Evolutionary conservation across 2,888 invertebrate species (phyloP).

Genomic region (Rhogogaster chlorosoma): DNA sequence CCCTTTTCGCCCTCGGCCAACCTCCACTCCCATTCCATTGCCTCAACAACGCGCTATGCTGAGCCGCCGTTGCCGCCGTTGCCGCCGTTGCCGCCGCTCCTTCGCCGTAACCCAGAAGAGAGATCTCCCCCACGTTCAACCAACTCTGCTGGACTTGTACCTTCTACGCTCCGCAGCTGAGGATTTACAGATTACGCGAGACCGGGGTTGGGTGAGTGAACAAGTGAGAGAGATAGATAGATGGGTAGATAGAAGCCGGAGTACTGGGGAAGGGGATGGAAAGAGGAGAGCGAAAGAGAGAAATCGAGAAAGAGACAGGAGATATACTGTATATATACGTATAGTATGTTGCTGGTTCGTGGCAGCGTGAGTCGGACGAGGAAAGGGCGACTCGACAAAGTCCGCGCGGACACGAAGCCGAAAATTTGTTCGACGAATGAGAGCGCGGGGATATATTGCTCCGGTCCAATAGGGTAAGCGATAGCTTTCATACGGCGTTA

Average conservation of each 20-base stretch:
- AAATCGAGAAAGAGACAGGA: slow-evolving; percentile 52
- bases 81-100: slow-evolving; percentile 50
- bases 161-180: slow-evolving; percentile 70
- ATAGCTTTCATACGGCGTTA: slow-evolving; percentile 53
- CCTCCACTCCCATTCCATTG: slow-evolving; percentile 42
- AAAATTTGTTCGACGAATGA: slow-evolving; percentile 63
- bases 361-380: slow-evolving; percentile 44
- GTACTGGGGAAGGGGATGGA: background rate
- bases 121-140: slow-evolving; percentile 66
- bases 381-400: slow-evolving; percentile 49
- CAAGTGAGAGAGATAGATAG: slow-evolving; percentile 39
- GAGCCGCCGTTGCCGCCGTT: slow-evolving; percentile 51
- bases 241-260: slow-evolving; percentile 16
- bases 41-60: slow-evolving; percentile 44
- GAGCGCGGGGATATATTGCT: background rate
- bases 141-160: slow-evolving; percentile 76
- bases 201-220: slow-evolving; percentile 23
- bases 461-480: slow-evolving; percentile 63
- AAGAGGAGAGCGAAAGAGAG: slow-evolving; percentile 52
- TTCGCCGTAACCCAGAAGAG: slow-evolving; percentile 54
- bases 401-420: slow-evolving; percentile 64
- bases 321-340: slow-evolving; percentile 43
- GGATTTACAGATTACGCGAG: slow-evolving; percentile 77
- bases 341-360: slow-evolving; percentile 48
- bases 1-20: slow-evolving; percentile 41